Base-by-base conservation (phyloP, 1,140 invertebrate species). In the Ostrea edulis region DNA sequence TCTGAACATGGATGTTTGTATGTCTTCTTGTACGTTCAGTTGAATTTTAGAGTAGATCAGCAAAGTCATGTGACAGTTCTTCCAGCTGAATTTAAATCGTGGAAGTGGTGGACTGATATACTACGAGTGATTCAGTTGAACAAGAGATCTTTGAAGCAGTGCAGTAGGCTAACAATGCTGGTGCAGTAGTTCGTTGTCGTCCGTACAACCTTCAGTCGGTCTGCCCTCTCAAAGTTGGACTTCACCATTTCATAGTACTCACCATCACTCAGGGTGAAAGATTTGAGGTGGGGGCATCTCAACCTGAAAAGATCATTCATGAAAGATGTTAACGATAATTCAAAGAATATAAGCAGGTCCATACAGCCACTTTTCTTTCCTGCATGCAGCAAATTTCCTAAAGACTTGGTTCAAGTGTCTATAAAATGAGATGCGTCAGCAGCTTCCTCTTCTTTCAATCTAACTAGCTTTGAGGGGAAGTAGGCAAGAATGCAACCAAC, bases 221-320 rank as follows among this genome's bases (percentile, higher is more conserved):
- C 99, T 4, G 99, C 99, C 92, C 99, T 96, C 95, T 99, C 99
- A 94, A 99, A 99, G 95, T 99, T 99, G 0, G 99, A 99, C 95
- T 99, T 99, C 17, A 99, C 98, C 90, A 99, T 97, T 95, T 99
- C 99, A 93, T 99, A 99, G 95, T 99, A 99, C 86, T 99, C 97
- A 4, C 99, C 99, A 95, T 99, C 99, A 94, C 98, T 99, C 93
- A 94, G 96, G 95, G 94, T 95, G 22, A 96, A 93, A 8, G 96
- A 96, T 89, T 95, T 95, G 11, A 96, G 91, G 88, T 94, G 93
- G 9, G 94, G 94, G 91, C 96, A 96, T 87, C 95, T 93, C 90
- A 96, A 93, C 87, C 95, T 95, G 88, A 92, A 93, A 90, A 91
- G 91, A 84, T 92, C 82, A 95, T 91, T 84, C 71, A 22, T 51